Base-by-base conservation (phyloP, 2,113 vertebrate genomes). In the Plecturocebus donacophilus region DNA sequence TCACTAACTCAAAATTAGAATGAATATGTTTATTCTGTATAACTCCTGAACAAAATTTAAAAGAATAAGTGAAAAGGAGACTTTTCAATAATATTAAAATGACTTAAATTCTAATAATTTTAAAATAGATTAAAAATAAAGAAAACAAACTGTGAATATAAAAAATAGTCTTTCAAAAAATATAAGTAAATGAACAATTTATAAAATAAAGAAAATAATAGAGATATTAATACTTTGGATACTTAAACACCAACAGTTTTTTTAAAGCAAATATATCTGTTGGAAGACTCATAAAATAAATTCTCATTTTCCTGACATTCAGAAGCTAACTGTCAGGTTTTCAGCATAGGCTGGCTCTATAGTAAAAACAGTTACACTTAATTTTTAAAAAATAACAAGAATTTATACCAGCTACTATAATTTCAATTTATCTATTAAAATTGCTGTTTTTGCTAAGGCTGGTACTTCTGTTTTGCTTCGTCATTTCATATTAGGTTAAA, bases 31-130 rank as follows among this genome's bases (percentile, higher is more conserved):
- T 35, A 64, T 58, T 90, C 66, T 83, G 32, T 64, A 71, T 58
- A 25, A 61, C 0, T 10, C 8, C 5, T 61, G 16, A 81, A 47
- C 25, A 90, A 81, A 77, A 73, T 45, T 75, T 71, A 25, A 83
- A 47, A 45, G 30, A 75, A 64, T 35, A 54, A 40, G 6, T 80
- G 9, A 77, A 71, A 87, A 73, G 61, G 16, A 96, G 16, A 21
- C 27, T 54, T 64, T 94, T 94, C 27, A 92, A 35, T 27, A 91
- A 90, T 47, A 79, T 54, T 92, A 90, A 95, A 88, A 90, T 76
- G 6, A 47, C 70, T 58, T 4, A 11, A 1, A 52, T 58, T 21
- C 8, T n/a, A 47, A 42, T 21, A 82, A 30, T 64, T 12, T 11
- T 81, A 82, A 93, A 76, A 40, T 76, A 66, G 14, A 6, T 47